Conservation (phyloP, 2,113 vertebrate genomes). For the Telmatochromis brichardi region DNA sequence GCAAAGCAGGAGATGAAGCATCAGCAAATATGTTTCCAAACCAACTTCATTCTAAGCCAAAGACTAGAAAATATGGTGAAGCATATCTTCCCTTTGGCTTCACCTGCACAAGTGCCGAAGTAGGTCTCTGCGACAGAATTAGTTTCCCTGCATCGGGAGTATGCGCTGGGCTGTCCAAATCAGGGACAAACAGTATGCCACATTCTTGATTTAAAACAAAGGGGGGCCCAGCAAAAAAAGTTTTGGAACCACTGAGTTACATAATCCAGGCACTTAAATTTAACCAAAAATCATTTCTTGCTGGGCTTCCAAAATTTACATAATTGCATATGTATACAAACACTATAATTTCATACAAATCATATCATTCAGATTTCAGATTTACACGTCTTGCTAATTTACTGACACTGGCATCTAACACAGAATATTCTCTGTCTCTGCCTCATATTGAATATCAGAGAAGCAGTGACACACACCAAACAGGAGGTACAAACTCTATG, state of each 20-base stretch:
- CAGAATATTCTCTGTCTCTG: background rate
- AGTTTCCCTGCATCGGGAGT: accelerated
- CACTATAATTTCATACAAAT: background rate
- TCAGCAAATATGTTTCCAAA: background rate
- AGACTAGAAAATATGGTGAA: background rate
- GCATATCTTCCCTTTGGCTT: background rate
- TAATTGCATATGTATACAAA: background rate
- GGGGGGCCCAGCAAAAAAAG: background rate
- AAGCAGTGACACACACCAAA: background rate
- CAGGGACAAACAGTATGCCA: accelerated
- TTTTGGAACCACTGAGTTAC: background rate
- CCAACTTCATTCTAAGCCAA: background rate
- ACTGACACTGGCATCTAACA: background rate
- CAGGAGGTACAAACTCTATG: background rate
- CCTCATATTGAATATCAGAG: background rate
- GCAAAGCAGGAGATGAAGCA: background rate
- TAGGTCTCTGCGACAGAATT: background rate
- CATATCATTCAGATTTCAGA: background rate
- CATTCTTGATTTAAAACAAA: background rate
- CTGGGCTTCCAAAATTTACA: background rate
- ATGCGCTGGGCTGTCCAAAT: background rate
- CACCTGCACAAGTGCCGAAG: background rate
- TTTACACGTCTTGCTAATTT: too few species aligned
- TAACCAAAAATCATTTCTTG: background rate
- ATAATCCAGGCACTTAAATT: background rate